Evolutionary conservation across 2,797 vertebrate species (phyloP).

Genomic region (Centropyge bicolor): DNA sequence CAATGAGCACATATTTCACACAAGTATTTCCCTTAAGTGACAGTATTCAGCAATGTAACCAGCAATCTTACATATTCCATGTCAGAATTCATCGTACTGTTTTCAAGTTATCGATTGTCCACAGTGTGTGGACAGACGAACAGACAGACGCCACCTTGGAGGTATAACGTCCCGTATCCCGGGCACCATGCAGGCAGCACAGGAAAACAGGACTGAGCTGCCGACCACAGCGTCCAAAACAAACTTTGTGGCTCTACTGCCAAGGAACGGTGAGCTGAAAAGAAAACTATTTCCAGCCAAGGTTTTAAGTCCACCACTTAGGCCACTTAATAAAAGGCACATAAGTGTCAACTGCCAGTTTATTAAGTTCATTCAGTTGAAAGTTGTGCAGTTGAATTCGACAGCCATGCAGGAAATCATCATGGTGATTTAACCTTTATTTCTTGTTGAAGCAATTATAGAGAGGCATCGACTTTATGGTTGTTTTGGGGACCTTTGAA

Average conservation of each 20-base stretch:
- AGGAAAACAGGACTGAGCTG: conserved; percentile 29
- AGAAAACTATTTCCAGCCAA: not conserved
- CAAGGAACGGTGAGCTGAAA: not conserved
- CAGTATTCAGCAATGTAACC: not conserved
- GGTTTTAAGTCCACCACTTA: not conserved
- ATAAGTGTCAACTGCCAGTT: not conserved
- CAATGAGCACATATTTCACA: not conserved
- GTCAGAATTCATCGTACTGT: no score
- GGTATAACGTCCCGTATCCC: not conserved
- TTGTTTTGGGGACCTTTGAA: not conserved
- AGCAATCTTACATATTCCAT: no score
- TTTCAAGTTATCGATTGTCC: not conserved
- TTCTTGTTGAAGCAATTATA: not conserved
- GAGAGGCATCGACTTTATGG: no score
- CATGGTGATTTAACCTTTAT: not conserved
- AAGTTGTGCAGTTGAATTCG: not conserved
- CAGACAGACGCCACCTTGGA: not conserved
- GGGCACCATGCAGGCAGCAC: not conserved
- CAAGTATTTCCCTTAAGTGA: no score
- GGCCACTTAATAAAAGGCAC: not conserved
- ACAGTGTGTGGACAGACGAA: conserved; percentile 6
- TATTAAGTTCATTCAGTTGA: not conserved
- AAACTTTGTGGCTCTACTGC: not conserved
- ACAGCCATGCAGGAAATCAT: not conserved
- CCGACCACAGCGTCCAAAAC: conserved; percentile 34